phyloP scores from a whole-genome alignment of 2,797 vertebrate genomes.

The Crocidura indochinensis region DNA sequence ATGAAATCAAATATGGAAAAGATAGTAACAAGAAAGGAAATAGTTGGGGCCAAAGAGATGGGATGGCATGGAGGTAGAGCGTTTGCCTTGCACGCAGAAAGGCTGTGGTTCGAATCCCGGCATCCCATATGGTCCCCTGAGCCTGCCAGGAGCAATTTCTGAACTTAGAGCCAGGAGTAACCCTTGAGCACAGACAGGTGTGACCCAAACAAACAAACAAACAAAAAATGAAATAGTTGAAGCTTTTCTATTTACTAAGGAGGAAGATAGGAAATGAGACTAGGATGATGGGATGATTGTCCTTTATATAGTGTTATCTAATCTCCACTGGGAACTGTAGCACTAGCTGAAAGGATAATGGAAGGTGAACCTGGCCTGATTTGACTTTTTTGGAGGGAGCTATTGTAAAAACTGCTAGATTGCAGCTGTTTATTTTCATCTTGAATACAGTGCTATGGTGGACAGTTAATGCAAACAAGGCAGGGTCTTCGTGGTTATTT shows the following conservation, averaged over 20 bases:
- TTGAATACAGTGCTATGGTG: not conserved
- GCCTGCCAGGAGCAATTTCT: no score
- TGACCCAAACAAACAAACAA: no score
- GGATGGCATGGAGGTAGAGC: no score
- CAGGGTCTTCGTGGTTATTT: constrained; percentile 35
- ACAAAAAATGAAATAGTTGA: not conserved
- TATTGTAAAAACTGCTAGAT: not conserved
- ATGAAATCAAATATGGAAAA: no score
- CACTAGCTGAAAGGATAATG: constrained; percentile 65
- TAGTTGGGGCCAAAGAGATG: no score
- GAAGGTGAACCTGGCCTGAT: not conserved
- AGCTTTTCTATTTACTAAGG: constrained; percentile 8
- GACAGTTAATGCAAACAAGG: not conserved
- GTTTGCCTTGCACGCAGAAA: no score
- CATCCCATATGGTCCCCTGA: no score
- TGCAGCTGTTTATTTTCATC: not conserved
- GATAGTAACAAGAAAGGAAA: not conserved
- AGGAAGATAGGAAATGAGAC: no score
- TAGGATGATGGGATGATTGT: no score
- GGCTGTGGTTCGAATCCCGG: no score
- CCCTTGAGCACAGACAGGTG: no score
- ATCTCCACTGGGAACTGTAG: constrained; percentile 40
- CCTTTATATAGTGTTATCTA: not conserved
- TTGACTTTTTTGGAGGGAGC: constrained; percentile 15
- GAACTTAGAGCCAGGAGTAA: no score